Conservation (phyloP, 2,888 invertebrate species). For the Coleophora deauratella region DNA sequence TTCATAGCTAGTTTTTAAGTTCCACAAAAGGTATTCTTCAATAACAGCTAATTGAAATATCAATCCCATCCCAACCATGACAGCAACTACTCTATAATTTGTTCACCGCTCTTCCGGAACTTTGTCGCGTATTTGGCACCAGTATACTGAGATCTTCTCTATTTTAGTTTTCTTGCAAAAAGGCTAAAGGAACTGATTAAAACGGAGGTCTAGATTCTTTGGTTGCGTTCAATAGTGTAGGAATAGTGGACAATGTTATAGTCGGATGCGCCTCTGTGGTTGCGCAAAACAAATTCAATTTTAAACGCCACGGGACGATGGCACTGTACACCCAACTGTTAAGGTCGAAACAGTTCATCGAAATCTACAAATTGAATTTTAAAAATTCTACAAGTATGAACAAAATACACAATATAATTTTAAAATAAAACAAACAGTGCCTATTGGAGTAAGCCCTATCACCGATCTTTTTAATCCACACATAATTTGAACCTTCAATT, state of each 20-base stretch:
- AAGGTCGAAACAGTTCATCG: no score
- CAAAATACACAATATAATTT: no score
- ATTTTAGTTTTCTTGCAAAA: conserved; percentile 7
- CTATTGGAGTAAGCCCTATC: no score
- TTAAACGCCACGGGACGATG: conserved; percentile 17
- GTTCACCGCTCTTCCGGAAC: conserved; percentile 30
- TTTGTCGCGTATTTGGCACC: conserved; percentile 12
- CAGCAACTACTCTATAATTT: conserved; percentile 16
- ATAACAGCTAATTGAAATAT: conserved; percentile 12
- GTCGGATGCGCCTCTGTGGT: conserved; percentile 28
- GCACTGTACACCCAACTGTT: conserved; percentile 7
- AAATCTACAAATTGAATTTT: no score
- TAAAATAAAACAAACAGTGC: no score
- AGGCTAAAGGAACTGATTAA: neutral
- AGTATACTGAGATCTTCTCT: conserved; percentile 10
- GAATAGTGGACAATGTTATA: conserved; percentile 19
- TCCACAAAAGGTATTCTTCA: conserved; percentile 12
- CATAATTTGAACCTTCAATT: neutral
- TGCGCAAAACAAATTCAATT: conserved; percentile 38
- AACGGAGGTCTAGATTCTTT: conserved; percentile 11
- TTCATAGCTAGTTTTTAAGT: no score
- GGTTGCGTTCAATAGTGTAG: conserved; percentile 15
- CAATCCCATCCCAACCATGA: conserved; percentile 5
- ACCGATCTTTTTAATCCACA: no score
- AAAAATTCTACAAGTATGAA: no score